Evolutionary conservation across 2,113 vertebrate genomes (phyloP), one percentile per base, ranked within the genome.

Genomic region (Diphyllodes magnificus): DNA sequence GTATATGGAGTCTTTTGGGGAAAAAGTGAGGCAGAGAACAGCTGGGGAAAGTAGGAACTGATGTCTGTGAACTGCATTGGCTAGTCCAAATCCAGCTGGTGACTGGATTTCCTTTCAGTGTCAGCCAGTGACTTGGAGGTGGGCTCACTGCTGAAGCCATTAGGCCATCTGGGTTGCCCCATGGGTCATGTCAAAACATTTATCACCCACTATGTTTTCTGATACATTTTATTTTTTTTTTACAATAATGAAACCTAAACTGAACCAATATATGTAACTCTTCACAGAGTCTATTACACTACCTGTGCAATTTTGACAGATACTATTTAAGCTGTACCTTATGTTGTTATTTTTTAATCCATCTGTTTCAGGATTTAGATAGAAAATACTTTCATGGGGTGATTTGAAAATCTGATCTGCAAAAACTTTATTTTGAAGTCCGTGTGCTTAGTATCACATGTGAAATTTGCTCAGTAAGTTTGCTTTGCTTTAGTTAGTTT

Each of bases 401-500:
- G 17, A 17, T 66, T 77, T 65, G 28, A 57, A 65, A 64, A 57
- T 42, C 31, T 64, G 16, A 53, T 90, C 35, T 9, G 7, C 79
- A 35, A 21, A 79, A 59, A 13, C 7, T 7, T 45, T 33, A 17
- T 31, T 63, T 92, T 90, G 33, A 57, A n/a, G 35, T n/a, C 64
- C 0, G 1, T 23, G 2, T 53, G 25, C 30, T 20, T 33, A 45
- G 60, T 18, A 60, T 30, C 1, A 1, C 19, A 9, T 7, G 7
- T 39, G 37, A 35, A 53, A 49, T 88, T 76, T 76, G 13, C 68
- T 54, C 28, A 47, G 13, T 37, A 49, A 42, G 25, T 81, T 40
- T 75, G 27, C 30, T 88, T 79, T 54, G 57, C 57, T 66, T 77
- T n/a, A 21, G 18, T 54, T 92, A 42, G 88, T 90, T 90, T 70